Conservation (phyloP, 2,113 vertebrate genomes). For the Corythoichthys intestinalis region DNA sequence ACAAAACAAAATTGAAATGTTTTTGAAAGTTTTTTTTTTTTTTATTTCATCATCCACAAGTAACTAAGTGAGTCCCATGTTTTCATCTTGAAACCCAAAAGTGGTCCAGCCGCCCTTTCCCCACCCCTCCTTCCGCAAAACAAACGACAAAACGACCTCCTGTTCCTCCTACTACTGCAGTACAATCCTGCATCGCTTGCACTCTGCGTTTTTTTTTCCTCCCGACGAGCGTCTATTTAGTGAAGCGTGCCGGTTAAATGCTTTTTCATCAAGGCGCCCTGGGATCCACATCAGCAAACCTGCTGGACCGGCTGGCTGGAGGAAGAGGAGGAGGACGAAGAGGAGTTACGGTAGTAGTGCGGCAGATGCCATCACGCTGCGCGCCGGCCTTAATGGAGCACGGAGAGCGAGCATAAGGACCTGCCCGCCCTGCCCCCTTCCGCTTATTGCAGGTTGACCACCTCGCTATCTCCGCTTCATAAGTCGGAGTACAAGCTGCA, state of each 20-base stretch:
- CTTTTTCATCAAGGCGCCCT: constrained; percentile 64
- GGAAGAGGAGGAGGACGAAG: constrained; percentile 19
- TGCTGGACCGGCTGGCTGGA: constrained; percentile 24
- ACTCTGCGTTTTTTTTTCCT: constrained; percentile 39
- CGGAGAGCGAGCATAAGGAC: constrained; percentile 20
- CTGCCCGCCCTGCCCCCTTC: not conserved
- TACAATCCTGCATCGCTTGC: constrained; percentile 47
- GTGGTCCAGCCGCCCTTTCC: not conserved
- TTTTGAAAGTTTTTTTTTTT: too few species aligned
- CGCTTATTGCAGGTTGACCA: constrained; percentile 5
- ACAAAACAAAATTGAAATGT: too few species aligned
- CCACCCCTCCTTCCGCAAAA: not conserved
- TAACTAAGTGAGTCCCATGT: too few species aligned
- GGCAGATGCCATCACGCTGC: constrained; percentile 13
- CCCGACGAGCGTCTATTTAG: constrained; percentile 51
- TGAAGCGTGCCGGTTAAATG: constrained; percentile 64
- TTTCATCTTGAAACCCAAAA: too few species aligned
- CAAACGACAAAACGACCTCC: constrained; percentile 39
- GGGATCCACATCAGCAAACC: constrained; percentile 70
- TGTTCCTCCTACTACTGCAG: constrained; percentile 14
- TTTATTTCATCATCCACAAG: too few species aligned
- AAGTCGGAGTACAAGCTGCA: not conserved
- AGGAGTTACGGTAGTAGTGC: constrained; percentile 1
- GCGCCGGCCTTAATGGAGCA: constrained; percentile 36
- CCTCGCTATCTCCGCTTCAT: not conserved